Percentiles rank a stretch among this genome's conserved stretches.
phyloP scores from a whole-genome alignment of 1,140 invertebrate species.

The Octopus sinensis region DNA sequence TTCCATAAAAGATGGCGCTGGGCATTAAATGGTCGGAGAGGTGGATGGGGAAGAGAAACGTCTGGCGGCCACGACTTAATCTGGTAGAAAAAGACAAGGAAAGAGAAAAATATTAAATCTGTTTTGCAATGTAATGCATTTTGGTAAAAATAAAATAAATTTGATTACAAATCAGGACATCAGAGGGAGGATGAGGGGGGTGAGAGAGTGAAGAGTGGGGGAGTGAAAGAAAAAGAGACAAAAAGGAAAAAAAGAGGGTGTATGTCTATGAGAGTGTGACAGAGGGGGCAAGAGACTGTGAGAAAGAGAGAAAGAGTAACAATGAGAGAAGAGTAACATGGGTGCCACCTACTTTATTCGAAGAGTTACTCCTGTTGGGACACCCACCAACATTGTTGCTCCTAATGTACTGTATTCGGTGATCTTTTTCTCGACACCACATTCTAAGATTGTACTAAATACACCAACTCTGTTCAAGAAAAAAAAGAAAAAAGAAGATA shows the following conservation, averaged over 20 bases:
- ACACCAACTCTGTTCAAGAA: constrained; percentile 70
- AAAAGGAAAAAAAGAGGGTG: too few species aligned
- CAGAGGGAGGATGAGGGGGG: too few species aligned
- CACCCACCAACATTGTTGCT: constrained; percentile 77
- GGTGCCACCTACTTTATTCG: constrained; percentile 73
- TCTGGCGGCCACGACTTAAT: constrained; percentile 80
- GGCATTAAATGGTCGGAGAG: constrained; percentile 86
- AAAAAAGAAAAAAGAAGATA: not conserved
- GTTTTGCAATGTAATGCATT: too few species aligned
- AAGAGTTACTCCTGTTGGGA: constrained; percentile 81
- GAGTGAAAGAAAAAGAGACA: too few species aligned
- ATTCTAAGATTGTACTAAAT: constrained; percentile 81
- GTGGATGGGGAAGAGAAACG: constrained; percentile 84
- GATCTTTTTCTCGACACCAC: constrained; percentile 88
- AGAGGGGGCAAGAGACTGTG: too few species aligned
- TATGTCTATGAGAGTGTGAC: too few species aligned
- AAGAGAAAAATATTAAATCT: not conserved
- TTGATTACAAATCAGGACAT: too few species aligned
- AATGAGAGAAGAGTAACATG: too few species aligned
- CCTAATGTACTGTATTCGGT: constrained; percentile 85
- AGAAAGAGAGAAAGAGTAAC: too few species aligned
- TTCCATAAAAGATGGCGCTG: constrained; percentile 88
- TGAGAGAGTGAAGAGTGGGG: too few species aligned
- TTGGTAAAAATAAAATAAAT: not conserved
- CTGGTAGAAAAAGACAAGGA: constrained; percentile 58